Percentiles rank a stretch among this genome's conserved stretches.
Conservation (phyloP, 2,113 vertebrate genomes). For the Eupsittula cactorum region DNA sequence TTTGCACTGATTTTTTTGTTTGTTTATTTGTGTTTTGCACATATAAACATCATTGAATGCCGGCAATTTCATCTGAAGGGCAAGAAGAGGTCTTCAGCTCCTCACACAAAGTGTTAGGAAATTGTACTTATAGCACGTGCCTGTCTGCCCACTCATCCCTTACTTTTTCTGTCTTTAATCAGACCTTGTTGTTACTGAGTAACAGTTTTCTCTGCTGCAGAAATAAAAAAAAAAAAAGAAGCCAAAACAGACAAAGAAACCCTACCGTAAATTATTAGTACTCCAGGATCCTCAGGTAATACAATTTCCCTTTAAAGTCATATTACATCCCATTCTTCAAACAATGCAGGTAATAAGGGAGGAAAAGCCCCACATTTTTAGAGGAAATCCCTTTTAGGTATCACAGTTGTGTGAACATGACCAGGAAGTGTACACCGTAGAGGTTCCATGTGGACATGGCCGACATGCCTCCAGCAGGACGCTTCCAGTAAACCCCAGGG, state of each 20-base stretch:
- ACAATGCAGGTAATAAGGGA: not conserved
- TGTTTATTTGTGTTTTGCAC: conserved; percentile 21
- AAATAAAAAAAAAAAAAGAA: not conserved
- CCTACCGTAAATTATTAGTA: not conserved
- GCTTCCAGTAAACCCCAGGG: conserved; percentile 46
- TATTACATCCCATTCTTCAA: not conserved
- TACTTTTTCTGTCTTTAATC: not conserved
- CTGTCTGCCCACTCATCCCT: conserved; percentile 17
- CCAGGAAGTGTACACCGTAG: fast-evolving
- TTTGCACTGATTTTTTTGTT: not conserved
- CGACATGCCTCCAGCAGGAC: not conserved
- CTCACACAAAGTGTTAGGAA: not conserved
- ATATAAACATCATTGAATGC: not conserved
- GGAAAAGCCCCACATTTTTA: not conserved
- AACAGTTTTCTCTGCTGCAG: not conserved
- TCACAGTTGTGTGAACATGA: fast-evolving
- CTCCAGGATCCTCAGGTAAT: not conserved
- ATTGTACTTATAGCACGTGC: not conserved
- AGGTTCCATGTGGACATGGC: not conserved
- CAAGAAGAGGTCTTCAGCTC: conserved; percentile 20
- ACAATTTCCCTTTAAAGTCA: not conserved
- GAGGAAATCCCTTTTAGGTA: conserved; percentile 41
- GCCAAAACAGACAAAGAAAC: not conserved
- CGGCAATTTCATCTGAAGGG: conserved; percentile 38
- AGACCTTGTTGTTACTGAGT: not conserved